A percentile compares a stretch with the other conserved stretches of the same genome.
Evolutionary conservation across 2,888 invertebrate genomes (phyloP).

Genomic region (Pachydiplax longipennis): DNA sequence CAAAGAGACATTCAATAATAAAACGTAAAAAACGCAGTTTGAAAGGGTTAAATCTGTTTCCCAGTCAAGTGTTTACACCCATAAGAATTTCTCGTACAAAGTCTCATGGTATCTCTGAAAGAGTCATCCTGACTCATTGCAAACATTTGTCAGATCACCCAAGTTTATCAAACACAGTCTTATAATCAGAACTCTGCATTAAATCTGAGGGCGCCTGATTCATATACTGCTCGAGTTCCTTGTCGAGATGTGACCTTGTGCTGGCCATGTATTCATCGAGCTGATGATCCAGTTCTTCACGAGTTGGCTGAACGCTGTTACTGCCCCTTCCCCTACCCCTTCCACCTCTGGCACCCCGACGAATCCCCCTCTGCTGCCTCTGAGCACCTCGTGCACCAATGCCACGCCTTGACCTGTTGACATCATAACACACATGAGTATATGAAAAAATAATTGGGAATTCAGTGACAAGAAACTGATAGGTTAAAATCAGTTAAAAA

Average conservation of each 20-base stretch:
- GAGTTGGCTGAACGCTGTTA: slow-evolving; percentile 57
- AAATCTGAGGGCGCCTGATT: slow-evolving; percentile 49
- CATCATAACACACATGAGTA: neutral
- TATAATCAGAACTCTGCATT: neutral
- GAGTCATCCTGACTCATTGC: no score
- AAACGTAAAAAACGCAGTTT: neutral
- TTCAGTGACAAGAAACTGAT: no score
- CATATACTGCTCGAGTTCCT: slow-evolving; percentile 68
- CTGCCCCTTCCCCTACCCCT: neutral
- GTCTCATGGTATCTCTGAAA: neutral
- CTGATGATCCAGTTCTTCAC: slow-evolving; percentile 73
- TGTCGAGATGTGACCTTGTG: slow-evolving; percentile 66
- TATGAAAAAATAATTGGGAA: neutral
- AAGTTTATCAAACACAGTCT: neutral
- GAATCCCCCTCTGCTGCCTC: neutral
- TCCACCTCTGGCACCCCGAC: neutral
- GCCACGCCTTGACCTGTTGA: slow-evolving; percentile 15
- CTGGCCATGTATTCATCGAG: slow-evolving; percentile 77
- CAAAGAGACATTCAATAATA: neutral
- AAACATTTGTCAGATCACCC: neutral
- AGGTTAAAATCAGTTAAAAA: no score
- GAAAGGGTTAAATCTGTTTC: neutral
- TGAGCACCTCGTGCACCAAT: neutral
- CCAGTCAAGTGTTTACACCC: neutral
- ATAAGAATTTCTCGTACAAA: neutral